Base-by-base conservation (phyloP, 2,113 vertebrate genomes). In the Megatriorchis doriae region DNA sequence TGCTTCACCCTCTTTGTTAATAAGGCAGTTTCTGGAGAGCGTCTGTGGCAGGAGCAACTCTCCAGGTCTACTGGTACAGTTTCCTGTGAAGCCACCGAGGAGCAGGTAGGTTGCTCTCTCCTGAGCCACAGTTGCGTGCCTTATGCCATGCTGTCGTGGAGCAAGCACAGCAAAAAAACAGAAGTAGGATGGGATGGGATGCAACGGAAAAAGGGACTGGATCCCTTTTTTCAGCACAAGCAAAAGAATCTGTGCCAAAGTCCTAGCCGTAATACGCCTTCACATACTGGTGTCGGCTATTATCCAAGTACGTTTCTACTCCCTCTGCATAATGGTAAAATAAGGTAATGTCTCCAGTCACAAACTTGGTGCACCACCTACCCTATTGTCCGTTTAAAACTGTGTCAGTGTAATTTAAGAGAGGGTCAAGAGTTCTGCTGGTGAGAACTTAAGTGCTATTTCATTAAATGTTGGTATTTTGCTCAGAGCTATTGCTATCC, bases 401-500 rank as follows among this genome's bases (percentile, higher is more conserved):
- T 20, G 27, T 38, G 40, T 81, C 26, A 52, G 27, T 74, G 20
- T 59, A 63, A 59, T 26, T 63, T 67, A 42, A 50, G 20, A 43
- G 43, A 83, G 53, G 48, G 40, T 9, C 34, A 29, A 50, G 72
- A 91, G 43, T 80, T 79, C 66, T 74, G 20, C 29, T 93, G 52
- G 31, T 92, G 74, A 75, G 43, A 79, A 75, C 34, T 66, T 34
- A 19, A 68, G 36, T 42, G 56, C 32, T 82, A 4, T 80, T 94
- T 90, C 58, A 90, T 90, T 88, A 83, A 50, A 81, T 23, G 10
- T 31, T 63, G 50, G 40, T 86, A 56, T 82, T 94, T 87, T 79
- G 66, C 72, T 89, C n/a, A 77, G 45, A 88, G 53, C 71, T 63
- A 43, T 66, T 86, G 79, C 58, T 80, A 2, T 86, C 29, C 71